Evolutionary conservation across 37 sponge, comb jelly and placozoan genomes (phyloP).

Genomic region (Corticium candelabrum): DNA sequence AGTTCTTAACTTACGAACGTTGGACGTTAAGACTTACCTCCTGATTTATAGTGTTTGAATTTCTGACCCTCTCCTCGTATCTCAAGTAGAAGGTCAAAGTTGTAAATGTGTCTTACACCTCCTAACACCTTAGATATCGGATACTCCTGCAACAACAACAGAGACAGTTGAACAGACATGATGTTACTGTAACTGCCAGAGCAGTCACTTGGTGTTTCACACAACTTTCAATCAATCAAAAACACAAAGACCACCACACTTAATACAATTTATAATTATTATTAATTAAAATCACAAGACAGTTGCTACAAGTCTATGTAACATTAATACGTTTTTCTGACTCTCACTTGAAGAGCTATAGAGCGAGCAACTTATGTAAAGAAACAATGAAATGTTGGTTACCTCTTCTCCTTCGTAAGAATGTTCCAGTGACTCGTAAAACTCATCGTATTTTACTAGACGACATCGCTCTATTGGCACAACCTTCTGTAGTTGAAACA

Average conservation of each 20-base stretch:
- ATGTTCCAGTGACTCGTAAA: constrained; percentile 67
- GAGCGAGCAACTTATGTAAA: too few relatives aligned
- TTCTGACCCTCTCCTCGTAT: constrained; percentile 33
- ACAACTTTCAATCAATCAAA: too few relatives aligned
- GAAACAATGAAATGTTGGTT: background rate
- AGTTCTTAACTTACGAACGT: background rate
- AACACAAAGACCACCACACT: too few relatives aligned
- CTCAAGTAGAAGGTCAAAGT: constrained; percentile 77
- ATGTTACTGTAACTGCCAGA: too few relatives aligned
- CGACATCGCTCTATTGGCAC: constrained; percentile 70
- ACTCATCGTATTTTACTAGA: constrained; percentile 79
- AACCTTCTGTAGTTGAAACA: constrained; percentile 30
- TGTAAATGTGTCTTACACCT: constrained; percentile 53
- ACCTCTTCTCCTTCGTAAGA: constrained; percentile 76
- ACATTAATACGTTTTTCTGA: too few relatives aligned
- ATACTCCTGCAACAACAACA: constrained; percentile 22
- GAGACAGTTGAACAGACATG: constrained; percentile 5
- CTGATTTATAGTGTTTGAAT: constrained; percentile 54
- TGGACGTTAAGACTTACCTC: constrained; percentile 28
- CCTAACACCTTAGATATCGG: constrained; percentile 58
- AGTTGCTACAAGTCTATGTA: too few relatives aligned
- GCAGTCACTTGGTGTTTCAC: too few relatives aligned
- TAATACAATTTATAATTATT: too few relatives aligned
- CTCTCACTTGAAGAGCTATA: too few relatives aligned
- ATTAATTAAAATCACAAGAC: too few relatives aligned